Evolutionary conservation across 92 coral and sea anemone species (phyloP).

Genomic region (Paramuricea clavata): DNA sequence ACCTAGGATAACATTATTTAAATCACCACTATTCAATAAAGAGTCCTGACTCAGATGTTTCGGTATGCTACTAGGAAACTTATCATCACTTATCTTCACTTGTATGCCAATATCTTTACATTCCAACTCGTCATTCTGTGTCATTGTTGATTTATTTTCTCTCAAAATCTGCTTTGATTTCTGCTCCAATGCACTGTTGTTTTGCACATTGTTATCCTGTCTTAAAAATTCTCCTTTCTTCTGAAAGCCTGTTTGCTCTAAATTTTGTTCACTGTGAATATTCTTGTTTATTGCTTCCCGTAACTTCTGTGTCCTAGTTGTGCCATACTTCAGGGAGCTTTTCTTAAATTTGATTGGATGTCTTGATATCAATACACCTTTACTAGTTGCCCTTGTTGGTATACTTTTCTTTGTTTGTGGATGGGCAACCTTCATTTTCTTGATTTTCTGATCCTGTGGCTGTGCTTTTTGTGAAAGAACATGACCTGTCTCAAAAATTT

Average conservation of each 20-base stretch:
- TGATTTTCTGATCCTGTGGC: neutral
- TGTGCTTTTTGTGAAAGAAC: constrained; percentile 9
- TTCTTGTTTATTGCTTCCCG: constrained; percentile 79
- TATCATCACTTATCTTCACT: constrained; percentile 5
- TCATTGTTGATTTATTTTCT: constrained; percentile 9
- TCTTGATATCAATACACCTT: constrained; percentile 51
- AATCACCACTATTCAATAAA: neutral
- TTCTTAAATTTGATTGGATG: constrained; percentile 79
- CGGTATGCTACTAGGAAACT: neutral
- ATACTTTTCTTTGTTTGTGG: neutral
- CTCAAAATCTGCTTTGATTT: neutral
- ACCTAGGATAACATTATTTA: neutral
- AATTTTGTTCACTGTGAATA: constrained; percentile 6
- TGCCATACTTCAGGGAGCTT: constrained; percentile 78
- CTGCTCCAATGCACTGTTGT: neutral
- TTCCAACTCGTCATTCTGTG: neutral
- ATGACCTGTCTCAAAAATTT: neutral
- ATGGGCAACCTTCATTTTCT: constrained; percentile 7
- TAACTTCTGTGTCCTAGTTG: constrained; percentile 91
- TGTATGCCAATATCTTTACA: neutral
- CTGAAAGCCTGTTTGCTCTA: neutral
- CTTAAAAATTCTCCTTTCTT: constrained; percentile 34
- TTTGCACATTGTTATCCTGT: constrained; percentile 11
- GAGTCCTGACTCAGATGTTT: neutral
- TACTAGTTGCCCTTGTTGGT: neutral